Evolutionary conservation across 2,113 vertebrate genomes (phyloP).

Genomic region (Pangasianodon gigas): DNA sequence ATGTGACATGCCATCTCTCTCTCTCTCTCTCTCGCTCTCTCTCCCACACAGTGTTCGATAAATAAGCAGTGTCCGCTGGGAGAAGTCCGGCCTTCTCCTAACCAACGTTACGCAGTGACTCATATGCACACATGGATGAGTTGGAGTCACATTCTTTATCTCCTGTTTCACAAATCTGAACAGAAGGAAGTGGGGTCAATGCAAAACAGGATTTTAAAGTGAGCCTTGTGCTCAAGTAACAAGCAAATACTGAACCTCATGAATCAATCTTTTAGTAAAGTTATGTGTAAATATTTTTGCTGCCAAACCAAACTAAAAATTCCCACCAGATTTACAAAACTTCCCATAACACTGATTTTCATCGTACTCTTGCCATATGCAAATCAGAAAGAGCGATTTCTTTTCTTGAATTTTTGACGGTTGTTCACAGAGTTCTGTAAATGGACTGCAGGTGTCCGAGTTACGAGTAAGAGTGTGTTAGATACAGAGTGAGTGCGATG

Average conservation of each 20-base stretch:
- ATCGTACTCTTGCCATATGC: neutral
- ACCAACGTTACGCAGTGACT: conserved; percentile 37
- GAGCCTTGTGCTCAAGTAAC: neutral
- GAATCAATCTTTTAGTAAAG: neutral
- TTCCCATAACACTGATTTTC: neutral
- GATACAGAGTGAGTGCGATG: neutral
- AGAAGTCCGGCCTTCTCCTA: conserved; percentile 17
- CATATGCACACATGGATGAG: conserved; percentile 34
- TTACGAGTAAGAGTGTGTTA: neutral
- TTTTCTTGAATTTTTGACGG: neutral
- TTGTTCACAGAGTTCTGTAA: neutral
- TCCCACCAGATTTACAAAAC: neutral
- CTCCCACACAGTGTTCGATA: conserved; percentile 50
- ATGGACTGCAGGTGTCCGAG: neutral
- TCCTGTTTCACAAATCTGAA: conserved; percentile 1
- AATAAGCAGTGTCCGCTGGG: conserved; percentile 45
- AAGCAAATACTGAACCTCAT: neutral
- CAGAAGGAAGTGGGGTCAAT: neutral
- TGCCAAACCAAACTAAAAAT: neutral
- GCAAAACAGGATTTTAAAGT: neutral
- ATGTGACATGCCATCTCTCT: conserved; percentile 65
- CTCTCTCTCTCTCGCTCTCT: conserved; percentile 44
- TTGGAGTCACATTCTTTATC: conserved; percentile 15
- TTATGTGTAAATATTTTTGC: neutral
- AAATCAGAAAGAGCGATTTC: neutral